phyloP scores from a whole-genome alignment of 2,888 invertebrate species.

The Tipula unca region DNA sequence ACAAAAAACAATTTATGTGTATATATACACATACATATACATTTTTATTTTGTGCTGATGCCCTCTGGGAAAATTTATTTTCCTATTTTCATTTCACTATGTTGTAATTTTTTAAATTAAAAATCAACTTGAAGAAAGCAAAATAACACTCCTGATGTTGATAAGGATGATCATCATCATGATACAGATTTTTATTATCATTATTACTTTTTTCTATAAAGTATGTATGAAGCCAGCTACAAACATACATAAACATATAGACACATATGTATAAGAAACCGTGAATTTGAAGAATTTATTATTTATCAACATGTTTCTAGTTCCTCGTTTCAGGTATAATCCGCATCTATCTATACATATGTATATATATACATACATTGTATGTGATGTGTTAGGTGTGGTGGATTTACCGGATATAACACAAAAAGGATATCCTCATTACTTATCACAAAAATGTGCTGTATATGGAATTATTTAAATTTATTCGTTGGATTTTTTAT shows the following conservation, averaged over 20 bases:
- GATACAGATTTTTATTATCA: background rate
- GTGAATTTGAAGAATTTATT: background rate
- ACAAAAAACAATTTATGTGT: background rate
- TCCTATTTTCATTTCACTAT: background rate
- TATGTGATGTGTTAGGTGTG: background rate
- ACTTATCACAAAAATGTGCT: background rate
- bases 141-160: background rate
- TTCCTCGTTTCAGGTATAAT: background rate
- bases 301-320: background rate
- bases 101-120: slow-evolving; percentile 8
- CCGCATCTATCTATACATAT: background rate
- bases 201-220: background rate
- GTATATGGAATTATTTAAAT: background rate
- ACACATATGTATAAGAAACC: background rate
- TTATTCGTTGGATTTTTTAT: background rate
- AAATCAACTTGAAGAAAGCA: background rate
- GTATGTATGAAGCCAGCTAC: too few species aligned
- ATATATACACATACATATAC: too few species aligned
- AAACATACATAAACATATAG: background rate
- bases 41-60: background rate
- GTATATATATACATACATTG: background rate
- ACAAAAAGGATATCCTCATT: background rate
- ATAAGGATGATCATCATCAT: background rate
- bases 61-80: background rate
- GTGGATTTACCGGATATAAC: background rate